Base-by-base conservation (phyloP, 1,140 invertebrate genomes). In the Macrobrachium rosenbergii region DNA sequence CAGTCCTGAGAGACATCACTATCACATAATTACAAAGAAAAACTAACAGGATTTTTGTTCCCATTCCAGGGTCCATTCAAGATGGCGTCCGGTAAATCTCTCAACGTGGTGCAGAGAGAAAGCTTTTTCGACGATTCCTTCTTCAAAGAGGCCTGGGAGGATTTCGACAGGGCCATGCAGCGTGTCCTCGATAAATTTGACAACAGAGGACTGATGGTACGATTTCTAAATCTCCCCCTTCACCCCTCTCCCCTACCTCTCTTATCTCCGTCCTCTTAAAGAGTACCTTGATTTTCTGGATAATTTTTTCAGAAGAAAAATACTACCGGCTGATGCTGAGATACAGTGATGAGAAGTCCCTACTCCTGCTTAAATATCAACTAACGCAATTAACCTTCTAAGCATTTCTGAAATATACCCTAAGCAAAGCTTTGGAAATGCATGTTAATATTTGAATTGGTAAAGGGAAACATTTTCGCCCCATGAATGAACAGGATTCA, bases 51-150 rank as follows among this genome's bases (percentile, higher is more conserved):
- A 16, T 17, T 58, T 23, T 59, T 58, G 6, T 73, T 14, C 23
- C 52, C n/a, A 10, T 84, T 52, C 19, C 75, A 21, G 28, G 60
- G 28, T 43, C 11, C 73, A 23, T 67, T n/a, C 16, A 43, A 45
- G 37, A 84, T 84, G 73, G 52, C 84, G 17, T 73, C 67, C 8
- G 84, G 84, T 0, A 73, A 81, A 67, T 82, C 84, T 17, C 59
- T 87, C 0, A 81, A 81, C 23, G 84, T 87, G 78, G 58, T 87
- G 19, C 62, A 86, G 23, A 45, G 80, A 62, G 83, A 89, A 45
- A 72, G 85, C 12, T 89, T 89, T 60, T 80, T 86, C 60, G 78
- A 85, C 23, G 88, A 89, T 59, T 45, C 83, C n/a, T 89, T 89
- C 79, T 89, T 89, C 83, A 82, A 62, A 52, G 88, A 89, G 45